Evolutionary conservation across 2,888 invertebrate genomes (phyloP).

Genomic region (Cacoxenus indagator): DNA sequence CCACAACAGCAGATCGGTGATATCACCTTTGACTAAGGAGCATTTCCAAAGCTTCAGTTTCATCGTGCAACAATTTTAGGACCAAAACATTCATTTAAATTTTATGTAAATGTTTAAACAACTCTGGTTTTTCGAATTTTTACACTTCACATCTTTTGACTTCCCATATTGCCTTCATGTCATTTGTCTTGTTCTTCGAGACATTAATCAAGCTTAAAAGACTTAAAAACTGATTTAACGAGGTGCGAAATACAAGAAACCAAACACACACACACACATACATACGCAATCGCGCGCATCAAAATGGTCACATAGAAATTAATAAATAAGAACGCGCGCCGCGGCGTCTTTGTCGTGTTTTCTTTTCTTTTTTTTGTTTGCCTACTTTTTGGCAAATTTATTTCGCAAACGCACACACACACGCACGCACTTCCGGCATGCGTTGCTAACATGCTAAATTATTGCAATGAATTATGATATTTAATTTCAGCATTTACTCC

Average conservation of each 20-base stretch:
- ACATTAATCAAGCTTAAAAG: conserved; percentile 64
- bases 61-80: too few species aligned
- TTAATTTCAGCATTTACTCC: conserved; percentile 54
- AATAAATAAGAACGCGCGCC: conserved; percentile 47
- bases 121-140: too few species aligned
- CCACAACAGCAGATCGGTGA: too few species aligned
- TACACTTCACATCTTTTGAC: too few species aligned
- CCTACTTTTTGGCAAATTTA: conserved; percentile 3
- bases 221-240: conserved; percentile 50
- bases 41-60: too few species aligned
- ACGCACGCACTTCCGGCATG: conserved; percentile 28
- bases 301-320: conserved; percentile 54
- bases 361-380: background rate
- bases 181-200: conserved; percentile 10
- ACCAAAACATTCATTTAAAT: too few species aligned
- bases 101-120: too few species aligned
- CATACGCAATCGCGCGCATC: conserved; percentile 14
- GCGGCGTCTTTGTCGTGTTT: conserved; percentile 2
- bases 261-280: conserved; percentile 26
- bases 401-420: conserved; percentile 34
- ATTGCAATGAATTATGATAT: conserved; percentile 67
- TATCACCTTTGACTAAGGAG: too few species aligned
- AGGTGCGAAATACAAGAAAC: conserved; percentile 7
- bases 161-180: too few species aligned
- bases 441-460: conserved; percentile 61